A percentile compares a stretch with the other conserved stretches of the same genome.
Evolutionary conservation across 2,888 invertebrate genomes (phyloP).

Genomic region (Tupiocoris notatus): DNA sequence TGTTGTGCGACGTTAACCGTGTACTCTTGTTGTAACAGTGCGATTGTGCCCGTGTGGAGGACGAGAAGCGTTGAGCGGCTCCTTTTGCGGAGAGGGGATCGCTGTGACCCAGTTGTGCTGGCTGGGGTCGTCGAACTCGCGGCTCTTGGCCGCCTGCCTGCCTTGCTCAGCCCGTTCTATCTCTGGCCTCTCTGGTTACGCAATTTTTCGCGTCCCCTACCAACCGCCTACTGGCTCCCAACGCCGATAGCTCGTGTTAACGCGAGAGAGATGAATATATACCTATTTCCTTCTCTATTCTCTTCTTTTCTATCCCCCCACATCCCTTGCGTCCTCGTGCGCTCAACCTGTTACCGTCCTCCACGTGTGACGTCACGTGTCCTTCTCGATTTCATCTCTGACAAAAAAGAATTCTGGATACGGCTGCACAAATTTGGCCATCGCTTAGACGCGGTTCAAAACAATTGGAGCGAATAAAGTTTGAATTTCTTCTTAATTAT

Average conservation of each 20-base stretch:
- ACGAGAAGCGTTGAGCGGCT: background rate
- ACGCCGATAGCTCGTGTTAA: background rate
- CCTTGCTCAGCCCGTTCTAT: constrained; percentile 19
- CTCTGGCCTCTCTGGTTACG: constrained; percentile 34
- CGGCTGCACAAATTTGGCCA: too few relatives aligned
- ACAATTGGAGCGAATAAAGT: too few relatives aligned
- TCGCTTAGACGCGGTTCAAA: too few relatives aligned
- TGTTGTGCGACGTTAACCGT: background rate
- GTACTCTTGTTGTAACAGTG: background rate
- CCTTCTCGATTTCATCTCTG: constrained; percentile 17
- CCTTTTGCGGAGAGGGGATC: background rate
- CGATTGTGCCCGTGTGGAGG: background rate
- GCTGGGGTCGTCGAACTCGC: constrained; percentile 15
- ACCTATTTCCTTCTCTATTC: background rate
- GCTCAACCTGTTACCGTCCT: constrained; percentile 16
- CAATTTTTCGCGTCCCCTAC: constrained; percentile 5
- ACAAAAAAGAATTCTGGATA: background rate
- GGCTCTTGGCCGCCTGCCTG: background rate
- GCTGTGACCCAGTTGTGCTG: constrained; percentile 33
- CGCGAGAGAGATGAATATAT: background rate
- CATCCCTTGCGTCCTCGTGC: background rate
- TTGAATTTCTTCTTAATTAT: too few relatives aligned
- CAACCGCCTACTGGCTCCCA: background rate
- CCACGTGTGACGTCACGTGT: constrained; percentile 18
- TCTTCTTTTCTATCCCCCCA: background rate